Conservation (phyloP, 2,888 invertebrate genomes). For the Mycalesis mineus region DNA sequence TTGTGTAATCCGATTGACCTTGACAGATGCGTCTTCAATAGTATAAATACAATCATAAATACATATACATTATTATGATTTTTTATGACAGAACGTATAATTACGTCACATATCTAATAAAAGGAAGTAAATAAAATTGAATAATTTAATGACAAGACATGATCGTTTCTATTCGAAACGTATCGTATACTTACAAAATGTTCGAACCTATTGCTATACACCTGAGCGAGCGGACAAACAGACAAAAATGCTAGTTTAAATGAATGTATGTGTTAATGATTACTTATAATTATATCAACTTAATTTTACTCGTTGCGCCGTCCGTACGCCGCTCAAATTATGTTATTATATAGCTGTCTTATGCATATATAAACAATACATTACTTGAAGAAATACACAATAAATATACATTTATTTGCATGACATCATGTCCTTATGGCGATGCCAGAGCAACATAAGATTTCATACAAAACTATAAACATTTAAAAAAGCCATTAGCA, state of each 20-base stretch:
- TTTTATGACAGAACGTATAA: conserved; percentile 2
- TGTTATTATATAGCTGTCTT: conserved; percentile 13
- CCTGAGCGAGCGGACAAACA: conserved; percentile 66
- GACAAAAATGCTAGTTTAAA: conserved; percentile 59
- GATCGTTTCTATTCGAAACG: conserved; percentile 41
- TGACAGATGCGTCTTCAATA: conserved; percentile 15
- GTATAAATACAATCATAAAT: conserved; percentile 7
- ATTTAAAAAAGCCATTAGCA: conserved; percentile 36
- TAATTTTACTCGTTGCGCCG: conserved; percentile 14
- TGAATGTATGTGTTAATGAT: conserved; percentile 37
- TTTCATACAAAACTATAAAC: conserved; percentile 21
- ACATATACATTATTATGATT: background rate
- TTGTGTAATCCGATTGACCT: background rate
- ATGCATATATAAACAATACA: conserved; percentile 17
- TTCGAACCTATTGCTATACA: conserved; percentile 62
- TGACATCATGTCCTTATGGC: conserved; percentile 21
- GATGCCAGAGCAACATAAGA: conserved; percentile 29
- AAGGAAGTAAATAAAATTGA: conserved; percentile 23
- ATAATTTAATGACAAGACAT: conserved; percentile 31
- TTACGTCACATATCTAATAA: conserved; percentile 22
- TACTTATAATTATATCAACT: conserved; percentile 28
- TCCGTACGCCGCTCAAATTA: conserved; percentile 23
- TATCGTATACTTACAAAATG: conserved; percentile 60
- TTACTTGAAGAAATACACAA: conserved; percentile 15
- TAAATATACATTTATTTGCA: conserved; percentile 21